Percentiles rank a stretch among this genome's conserved stretches.
These are phyloP conservation scores for Rhinogobio ventralis DNA, from an alignment of 2,797 vertebrate genomes.

Conservation along the genomic window DNA sequence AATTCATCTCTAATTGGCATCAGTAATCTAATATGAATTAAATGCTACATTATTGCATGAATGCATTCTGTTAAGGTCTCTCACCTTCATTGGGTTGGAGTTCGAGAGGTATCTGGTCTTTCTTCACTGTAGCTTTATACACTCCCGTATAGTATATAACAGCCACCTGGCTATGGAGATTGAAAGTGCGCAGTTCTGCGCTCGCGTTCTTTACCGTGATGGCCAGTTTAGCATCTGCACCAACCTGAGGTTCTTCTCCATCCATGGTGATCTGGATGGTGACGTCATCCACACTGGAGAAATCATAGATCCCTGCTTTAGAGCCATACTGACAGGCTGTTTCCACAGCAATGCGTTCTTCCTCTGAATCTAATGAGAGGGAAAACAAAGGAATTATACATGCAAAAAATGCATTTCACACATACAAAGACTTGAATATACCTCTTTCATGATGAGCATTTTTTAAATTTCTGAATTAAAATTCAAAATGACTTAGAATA, in stretches of 20 bases:
- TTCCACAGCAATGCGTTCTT: conserved; percentile 90
- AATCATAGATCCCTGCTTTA: conserved; percentile 80
- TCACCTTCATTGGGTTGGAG: conserved; percentile 83
- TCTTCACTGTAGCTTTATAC: conserved; percentile 81
- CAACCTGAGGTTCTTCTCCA: conserved; percentile 79
- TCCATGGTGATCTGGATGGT: conserved; percentile 78
- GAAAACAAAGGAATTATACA: neutral
- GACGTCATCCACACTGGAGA: conserved; percentile 78
- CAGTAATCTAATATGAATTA: neutral
- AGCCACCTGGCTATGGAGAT: conserved; percentile 82
- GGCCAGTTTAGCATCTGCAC: conserved; percentile 78
- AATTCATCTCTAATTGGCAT: neutral
- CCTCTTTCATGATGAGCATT: neutral
- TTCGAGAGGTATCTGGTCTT: conserved; percentile 75
- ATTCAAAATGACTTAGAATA: neutral
- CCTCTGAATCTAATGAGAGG: conserved; percentile 80
- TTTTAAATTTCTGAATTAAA: neutral
- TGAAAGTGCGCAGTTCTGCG: conserved; percentile 75
- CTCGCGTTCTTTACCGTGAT: conserved; percentile 82
- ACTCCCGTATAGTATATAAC: conserved; percentile 91
- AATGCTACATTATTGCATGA: neutral
- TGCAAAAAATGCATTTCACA: neutral
- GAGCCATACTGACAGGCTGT: conserved; percentile 85
- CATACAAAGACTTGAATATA: neutral
- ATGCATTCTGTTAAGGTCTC: conserved; percentile 18